Base-by-base conservation (phyloP, 2,888 invertebrate species). In the Lycophotia porphyrea region DNA sequence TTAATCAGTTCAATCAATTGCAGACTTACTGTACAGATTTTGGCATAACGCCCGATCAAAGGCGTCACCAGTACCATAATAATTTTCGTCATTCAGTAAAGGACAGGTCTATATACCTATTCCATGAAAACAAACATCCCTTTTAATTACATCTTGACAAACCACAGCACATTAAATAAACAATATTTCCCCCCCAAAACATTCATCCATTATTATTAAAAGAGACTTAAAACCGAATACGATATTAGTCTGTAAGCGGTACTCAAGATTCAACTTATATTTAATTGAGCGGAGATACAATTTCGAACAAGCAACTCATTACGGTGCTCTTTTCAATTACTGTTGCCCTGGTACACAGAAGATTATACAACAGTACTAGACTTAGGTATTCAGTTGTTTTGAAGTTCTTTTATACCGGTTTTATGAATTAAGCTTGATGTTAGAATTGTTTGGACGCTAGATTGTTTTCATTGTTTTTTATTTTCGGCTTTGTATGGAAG, bases 301-400 rank as follows among this genome's bases (percentile, higher is more conserved):
- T 84, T 80, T 71, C 58, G 7, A 84, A 82, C 76, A 61, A 83
- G 58, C 84, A 66, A 80, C 69, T 76, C 63, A 80, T 80, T 80
- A 73, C 47, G 13, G 18, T 70, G 70, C 44, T 58, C 70, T 77
- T 76, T 80, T 55, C 64, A 80, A 82, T 84, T 80, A 80, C 67
- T 64, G 44, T 27, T 60, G 31, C 65, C 15, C 58, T 49, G 65
- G 36, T 80, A 72, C 13, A 64, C 27, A 55, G n/a, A 21, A 71
- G 60, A 55, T 73, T 71, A 52, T 55, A 73, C 44, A 71, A 58
- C 60, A 5, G 52, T 36, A 65, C 55, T 69, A 34, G 34, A 63
- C 13, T 52, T 44, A 58, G 27, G 39, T 36, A 71, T 75, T 58
- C 49, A 27, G 31, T 75, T 49, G 34, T 79, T 71, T 63, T 67